A percentile compares a stretch with the other conserved stretches of the same genome.
Evolutionary conservation across 2,888 invertebrate species (phyloP).

Genomic region (Drosophila recens): DNA sequence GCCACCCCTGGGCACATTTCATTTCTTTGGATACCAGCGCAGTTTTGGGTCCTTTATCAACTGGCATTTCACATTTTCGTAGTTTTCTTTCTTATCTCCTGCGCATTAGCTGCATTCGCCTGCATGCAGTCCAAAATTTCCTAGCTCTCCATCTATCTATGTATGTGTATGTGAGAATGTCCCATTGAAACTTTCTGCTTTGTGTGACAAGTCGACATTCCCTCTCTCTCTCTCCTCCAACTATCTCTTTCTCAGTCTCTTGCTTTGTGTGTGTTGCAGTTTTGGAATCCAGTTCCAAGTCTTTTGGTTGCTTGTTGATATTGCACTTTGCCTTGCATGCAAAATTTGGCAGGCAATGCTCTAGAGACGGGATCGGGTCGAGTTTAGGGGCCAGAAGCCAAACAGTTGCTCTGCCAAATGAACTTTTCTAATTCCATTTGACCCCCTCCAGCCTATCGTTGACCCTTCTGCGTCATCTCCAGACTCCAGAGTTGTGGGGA

Average conservation of each 20-base stretch:
- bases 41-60: constrained; percentile 10
- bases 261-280: constrained; percentile 10
- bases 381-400: constrained; percentile 66
- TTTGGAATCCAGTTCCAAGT: constrained; percentile 19
- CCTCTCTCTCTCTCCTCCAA: background rate
- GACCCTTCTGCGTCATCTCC: background rate
- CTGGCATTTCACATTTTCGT: constrained; percentile 24
- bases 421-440: constrained; percentile 72
- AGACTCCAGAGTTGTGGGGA: constrained; percentile 15
- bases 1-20: constrained; percentile 28
- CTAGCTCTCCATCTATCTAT: constrained; percentile 1
- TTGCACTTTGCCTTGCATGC: constrained; percentile 79
- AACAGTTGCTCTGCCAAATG: constrained; percentile 78
- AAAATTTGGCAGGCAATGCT: constrained; percentile 59
- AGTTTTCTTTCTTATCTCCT: constrained; percentile 46
- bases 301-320: constrained; percentile 67
- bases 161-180: constrained; percentile 16
- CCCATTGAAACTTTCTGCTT: constrained; percentile 60
- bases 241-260: background rate
- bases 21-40: constrained; percentile 28
- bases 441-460: background rate
- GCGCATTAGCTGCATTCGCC: constrained; percentile 35
- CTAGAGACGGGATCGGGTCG: constrained; percentile 13
- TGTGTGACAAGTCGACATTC: constrained; percentile 73
- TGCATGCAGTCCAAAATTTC: constrained; percentile 20